phyloP scores from a whole-genome alignment of 1,140 invertebrate species.

The Diachasma alloeum region DNA sequence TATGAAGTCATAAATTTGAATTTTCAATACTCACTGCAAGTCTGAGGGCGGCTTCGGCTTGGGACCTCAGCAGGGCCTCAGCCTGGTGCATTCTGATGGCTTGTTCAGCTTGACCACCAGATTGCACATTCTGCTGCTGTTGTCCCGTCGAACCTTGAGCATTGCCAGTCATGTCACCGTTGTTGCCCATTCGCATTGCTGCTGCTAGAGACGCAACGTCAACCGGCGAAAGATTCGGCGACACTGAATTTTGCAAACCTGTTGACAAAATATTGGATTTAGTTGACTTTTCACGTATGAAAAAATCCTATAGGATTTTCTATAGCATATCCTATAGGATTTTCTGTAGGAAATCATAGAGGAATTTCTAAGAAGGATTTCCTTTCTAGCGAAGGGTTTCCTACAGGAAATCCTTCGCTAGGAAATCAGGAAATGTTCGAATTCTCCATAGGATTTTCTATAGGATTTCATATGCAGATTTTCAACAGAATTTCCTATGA shows the following conservation, averaged over 20 bases:
- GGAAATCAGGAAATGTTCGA: no score
- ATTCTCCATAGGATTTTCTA: no score
- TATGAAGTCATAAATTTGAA: background rate
- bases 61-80: constrained; percentile 81
- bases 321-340: no score
- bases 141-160: constrained; percentile 65
- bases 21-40: constrained; percentile 70
- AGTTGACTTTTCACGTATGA: background rate
- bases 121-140: constrained; percentile 68
- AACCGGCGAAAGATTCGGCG: constrained; percentile 69
- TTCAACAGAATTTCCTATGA: no score
- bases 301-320: no score
- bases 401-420: no score
- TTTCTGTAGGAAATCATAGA: no score
- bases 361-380: no score
- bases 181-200: constrained; percentile 80
- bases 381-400: no score
- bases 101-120: constrained; percentile 68
- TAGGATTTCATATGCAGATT: no score
- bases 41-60: constrained; percentile 82
- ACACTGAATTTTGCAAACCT: constrained; percentile 63
- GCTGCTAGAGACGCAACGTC: constrained; percentile 80
- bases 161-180: constrained; percentile 64
- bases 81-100: constrained; percentile 80
- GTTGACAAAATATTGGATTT: background rate